These are phyloP conservation scores for Balearica regulorum DNA, from an alignment of 2,797 vertebrate genomes.

Conservation along the genomic window DNA sequence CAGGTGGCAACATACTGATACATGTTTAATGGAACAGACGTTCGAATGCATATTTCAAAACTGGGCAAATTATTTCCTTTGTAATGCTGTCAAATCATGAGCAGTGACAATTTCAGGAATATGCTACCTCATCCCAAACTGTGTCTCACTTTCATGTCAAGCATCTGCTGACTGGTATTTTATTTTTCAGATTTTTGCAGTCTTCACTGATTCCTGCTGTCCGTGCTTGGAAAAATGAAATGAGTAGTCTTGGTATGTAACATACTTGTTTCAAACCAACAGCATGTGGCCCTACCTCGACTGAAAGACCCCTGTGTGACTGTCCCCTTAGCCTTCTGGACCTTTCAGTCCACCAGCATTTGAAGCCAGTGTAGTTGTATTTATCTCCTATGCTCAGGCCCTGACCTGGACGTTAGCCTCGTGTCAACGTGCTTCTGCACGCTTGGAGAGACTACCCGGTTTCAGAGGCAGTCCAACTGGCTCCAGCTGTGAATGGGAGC, in stretches of 20 bases:
- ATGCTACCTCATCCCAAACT: neutral
- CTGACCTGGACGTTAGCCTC: neutral
- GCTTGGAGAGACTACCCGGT: neutral
- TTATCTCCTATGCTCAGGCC: neutral
- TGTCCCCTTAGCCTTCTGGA: neutral
- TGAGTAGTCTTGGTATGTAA: neutral
- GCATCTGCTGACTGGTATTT: neutral
- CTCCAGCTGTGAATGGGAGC: neutral
- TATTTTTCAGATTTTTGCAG: neutral
- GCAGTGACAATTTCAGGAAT: slow-evolving; percentile 27
- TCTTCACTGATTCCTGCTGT: neutral
- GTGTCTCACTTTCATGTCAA: slow-evolving; percentile 5
- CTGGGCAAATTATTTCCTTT: slow-evolving; percentile 44
- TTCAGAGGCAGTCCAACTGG: neutral
- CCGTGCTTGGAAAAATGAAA: neutral
- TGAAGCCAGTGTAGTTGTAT: neutral
- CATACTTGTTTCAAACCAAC: neutral
- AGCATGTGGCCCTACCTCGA: neutral
- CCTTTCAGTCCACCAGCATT: neutral
- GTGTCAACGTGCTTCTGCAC: neutral
- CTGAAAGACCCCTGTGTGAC: neutral
- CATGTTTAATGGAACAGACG: slow-evolving; percentile 58
- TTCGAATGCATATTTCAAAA: slow-evolving; percentile 50
- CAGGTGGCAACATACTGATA: slow-evolving; percentile 56
- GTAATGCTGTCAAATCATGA: slow-evolving; percentile 33